Base-by-base conservation (phyloP, 2,797 vertebrate genomes). In the Heterohyrax brucei region DNA sequence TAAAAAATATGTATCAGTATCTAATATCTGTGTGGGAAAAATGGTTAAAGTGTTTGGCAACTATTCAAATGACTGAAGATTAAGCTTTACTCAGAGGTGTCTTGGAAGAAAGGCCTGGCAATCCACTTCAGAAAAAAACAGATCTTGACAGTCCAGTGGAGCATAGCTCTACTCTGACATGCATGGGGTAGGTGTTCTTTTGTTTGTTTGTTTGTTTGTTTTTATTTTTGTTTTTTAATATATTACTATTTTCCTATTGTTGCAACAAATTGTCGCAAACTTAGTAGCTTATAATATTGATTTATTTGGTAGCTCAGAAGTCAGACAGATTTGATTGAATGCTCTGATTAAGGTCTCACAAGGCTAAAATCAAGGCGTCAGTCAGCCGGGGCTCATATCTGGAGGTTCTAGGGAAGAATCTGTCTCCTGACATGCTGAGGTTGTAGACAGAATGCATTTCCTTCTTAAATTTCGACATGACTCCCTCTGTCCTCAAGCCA, bases 401-500 rank as follows among this genome's bases (percentile, higher is more conserved):
- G 64, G 33, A 92, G 68, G n/a, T 18, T 75, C 46, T 87, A 13
- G 4, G 44, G 24, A 2, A 85, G n/a, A 80, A 90, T 73, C 46
- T 48, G 6, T 50, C 81, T 92, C 53, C 4, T 22, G 46, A 18
- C 39, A 81, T 46, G 44, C 75, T 33, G 9, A 28, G 14, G 7
- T 56, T 78, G 39, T 56, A 50, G 39, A 66, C 70, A 96, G 39
- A 87, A 89, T 91, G 77, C 22, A 70, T 48, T 66, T 87, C 62
- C 56, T 91, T 93, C 66, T 93, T 61, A 66, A 14, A 3, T 88
- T 92, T 85, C 70, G 77, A 75, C 0, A 1, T 19, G 16, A 48
- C 22, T 73, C 33, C n/a, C 22, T 62, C 39, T 14, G 79, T 28
- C 77, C 28, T 87, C 22, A 85, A 78, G 30, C 48, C 48, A 61